phyloP scores from a whole-genome alignment of 2,113 vertebrate genomes.

The Actinemys pallida region DNA sequence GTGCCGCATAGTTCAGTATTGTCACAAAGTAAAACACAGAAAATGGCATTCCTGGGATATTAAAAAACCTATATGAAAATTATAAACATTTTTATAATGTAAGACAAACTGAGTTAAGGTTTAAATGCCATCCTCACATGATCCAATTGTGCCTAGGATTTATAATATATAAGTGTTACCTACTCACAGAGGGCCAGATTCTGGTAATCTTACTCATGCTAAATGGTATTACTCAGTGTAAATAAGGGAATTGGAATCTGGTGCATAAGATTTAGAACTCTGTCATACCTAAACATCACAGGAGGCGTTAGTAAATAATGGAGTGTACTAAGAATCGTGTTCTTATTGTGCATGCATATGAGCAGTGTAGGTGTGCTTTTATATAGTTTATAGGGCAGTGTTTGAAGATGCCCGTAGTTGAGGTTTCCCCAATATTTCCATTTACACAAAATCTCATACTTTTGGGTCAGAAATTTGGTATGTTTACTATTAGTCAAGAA shows the following conservation, averaged over 20 bases:
- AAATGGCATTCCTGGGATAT: not conserved
- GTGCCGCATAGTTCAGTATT: not conserved
- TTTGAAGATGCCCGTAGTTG: not conserved
- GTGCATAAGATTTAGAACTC: not conserved
- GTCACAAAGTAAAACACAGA: not conserved
- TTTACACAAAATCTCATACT: not conserved
- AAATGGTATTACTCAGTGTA: not conserved
- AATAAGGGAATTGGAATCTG: constrained; percentile 12
- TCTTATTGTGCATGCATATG: not conserved
- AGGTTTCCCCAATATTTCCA: not conserved
- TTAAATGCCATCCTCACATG: not conserved
- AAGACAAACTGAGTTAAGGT: not conserved
- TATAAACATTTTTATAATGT: not conserved
- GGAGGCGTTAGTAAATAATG: not conserved
- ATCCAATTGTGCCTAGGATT: not conserved
- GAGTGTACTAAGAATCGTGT: not conserved
- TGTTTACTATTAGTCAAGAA: not conserved
- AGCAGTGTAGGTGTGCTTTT: not conserved
- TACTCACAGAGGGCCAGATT: not conserved
- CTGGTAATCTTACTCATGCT: not conserved
- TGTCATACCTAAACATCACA: not conserved
- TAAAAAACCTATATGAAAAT: constrained; percentile 12
- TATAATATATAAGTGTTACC: not conserved
- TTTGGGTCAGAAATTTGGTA: not conserved
- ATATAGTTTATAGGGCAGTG: not conserved